Percentiles rank a stretch among this genome's conserved stretches.
Evolutionary conservation across 2,888 invertebrate genomes (phyloP).

Genomic region (Xestia ashworthii): DNA sequence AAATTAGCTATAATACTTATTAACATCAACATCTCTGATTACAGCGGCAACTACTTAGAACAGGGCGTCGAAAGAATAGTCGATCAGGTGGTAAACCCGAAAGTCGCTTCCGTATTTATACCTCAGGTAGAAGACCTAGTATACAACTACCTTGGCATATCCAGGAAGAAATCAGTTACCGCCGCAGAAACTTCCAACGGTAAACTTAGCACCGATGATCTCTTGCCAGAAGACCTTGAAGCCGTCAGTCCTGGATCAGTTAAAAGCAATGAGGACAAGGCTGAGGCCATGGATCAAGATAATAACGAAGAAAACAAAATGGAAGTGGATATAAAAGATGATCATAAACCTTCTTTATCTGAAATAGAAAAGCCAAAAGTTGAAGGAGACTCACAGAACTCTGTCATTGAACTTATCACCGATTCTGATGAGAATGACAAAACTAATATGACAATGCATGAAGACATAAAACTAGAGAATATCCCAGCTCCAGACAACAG

Average conservation of each 20-base stretch:
- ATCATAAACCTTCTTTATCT: slow-evolving; percentile 50
- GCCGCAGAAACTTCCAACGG: slow-evolving; percentile 80
- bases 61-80: slow-evolving; percentile 98
- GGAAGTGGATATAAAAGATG: slow-evolving; percentile 76
- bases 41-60: slow-evolving; percentile 96
- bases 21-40: slow-evolving; percentile 61
- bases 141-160: slow-evolving; percentile 96
- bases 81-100: slow-evolving; percentile 98
- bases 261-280: slow-evolving; percentile 89
- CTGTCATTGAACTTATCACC: slow-evolving; percentile 83
- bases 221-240: slow-evolving; percentile 94
- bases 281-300: slow-evolving; percentile 78
- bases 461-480: slow-evolving; percentile 83
- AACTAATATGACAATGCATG: slow-evolving; percentile 78
- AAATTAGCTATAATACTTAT: background rate
- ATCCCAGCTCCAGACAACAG: slow-evolving; percentile 74
- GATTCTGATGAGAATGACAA: slow-evolving; percentile 80
- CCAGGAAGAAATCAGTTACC: slow-evolving; percentile 91
- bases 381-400: slow-evolving; percentile 76
- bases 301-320: slow-evolving; percentile 69
- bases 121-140: slow-evolving; percentile 97
- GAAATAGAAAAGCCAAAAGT: slow-evolving; percentile 49
- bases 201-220: slow-evolving; percentile 83
- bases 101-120: slow-evolving; percentile 96
- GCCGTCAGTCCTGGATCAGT: slow-evolving; percentile 96